Evolutionary conservation across 2,797 vertebrate genomes (phyloP).

Genomic region (Lacerta viridis): DNA sequence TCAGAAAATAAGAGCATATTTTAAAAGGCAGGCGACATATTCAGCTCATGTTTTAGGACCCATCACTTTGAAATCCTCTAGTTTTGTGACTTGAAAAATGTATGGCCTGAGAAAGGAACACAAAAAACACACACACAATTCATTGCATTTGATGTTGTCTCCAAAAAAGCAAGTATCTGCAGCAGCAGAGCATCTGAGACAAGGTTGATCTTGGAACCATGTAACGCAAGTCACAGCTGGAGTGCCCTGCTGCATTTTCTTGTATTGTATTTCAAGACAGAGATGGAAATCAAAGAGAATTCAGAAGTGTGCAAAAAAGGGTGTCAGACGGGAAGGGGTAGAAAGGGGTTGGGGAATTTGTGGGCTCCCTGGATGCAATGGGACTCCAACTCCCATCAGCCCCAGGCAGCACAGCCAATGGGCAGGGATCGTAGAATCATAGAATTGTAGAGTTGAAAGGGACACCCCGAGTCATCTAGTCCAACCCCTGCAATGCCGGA

Average conservation of each 20-base stretch:
- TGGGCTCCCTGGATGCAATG: not conserved
- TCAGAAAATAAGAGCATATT: conserved; percentile 34
- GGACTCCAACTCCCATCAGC: not conserved
- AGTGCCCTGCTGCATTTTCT: not conserved
- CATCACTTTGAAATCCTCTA: conserved; percentile 45
- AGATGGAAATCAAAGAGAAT: not conserved
- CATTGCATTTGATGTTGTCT: not conserved
- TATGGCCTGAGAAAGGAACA: conserved; percentile 34
- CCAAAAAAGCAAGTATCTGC: not conserved
- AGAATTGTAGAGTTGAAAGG: no score
- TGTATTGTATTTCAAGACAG: not conserved
- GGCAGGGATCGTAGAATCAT: not conserved
- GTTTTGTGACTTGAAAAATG: conserved; percentile 56
- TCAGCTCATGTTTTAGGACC: conserved; percentile 4
- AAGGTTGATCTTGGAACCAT: not conserved
- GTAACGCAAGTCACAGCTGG: conserved; percentile 1
- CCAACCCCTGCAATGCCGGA: no score
- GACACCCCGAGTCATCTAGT: no score
- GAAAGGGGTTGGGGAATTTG: no score
- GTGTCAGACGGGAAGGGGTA: not conserved
- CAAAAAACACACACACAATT: no score
- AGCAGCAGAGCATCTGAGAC: conserved; percentile 3
- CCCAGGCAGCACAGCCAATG: not conserved
- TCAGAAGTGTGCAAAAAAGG: not conserved
- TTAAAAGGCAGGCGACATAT: conserved; percentile 44